phyloP scores from a whole-genome alignment of 2,888 invertebrate species.

The Plagodis dolabraria region DNA sequence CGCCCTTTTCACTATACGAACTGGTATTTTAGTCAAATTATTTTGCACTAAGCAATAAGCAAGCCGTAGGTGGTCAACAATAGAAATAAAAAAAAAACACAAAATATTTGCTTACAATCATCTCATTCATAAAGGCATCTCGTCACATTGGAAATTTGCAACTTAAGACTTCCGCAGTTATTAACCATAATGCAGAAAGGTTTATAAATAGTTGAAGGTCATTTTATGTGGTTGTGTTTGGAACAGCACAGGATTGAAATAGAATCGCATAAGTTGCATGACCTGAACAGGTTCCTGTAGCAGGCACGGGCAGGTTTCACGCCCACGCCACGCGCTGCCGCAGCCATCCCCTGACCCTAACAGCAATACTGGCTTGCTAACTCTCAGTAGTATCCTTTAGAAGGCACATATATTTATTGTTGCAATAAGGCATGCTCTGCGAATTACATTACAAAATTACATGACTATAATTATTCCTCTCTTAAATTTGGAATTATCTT shows the following conservation, averaged over 20 bases:
- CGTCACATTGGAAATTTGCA: slow-evolving; percentile 6
- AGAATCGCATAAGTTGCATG: slow-evolving; percentile 75
- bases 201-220: slow-evolving; percentile 64
- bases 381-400: too few species aligned
- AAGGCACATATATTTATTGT: too few species aligned
- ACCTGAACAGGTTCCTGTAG: slow-evolving; percentile 75
- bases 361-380: slow-evolving; percentile 19
- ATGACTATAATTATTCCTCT: too few species aligned
- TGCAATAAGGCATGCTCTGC: too few species aligned
- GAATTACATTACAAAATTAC: too few species aligned
- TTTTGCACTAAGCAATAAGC: too few species aligned
- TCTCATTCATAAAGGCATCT: background rate
- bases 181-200: slow-evolving; percentile 35
- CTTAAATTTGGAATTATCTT: too few species aligned
- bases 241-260: slow-evolving; percentile 73
- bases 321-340: slow-evolving; percentile 63
- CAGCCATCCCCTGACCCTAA: slow-evolving; percentile 66
- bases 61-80: too few species aligned
- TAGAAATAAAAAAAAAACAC: too few species aligned
- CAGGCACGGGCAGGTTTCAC: slow-evolving; percentile 53
- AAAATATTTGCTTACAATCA: too few species aligned
- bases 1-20: slow-evolving; percentile 7
- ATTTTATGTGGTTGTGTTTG: slow-evolving; percentile 46
- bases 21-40: too few species aligned
- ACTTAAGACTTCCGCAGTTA: slow-evolving; percentile 9